Evolutionary conservation across 2,113 vertebrate species (phyloP), one percentile per base, ranked within the genome.

Genomic region (Furnarius figulus): DNA sequence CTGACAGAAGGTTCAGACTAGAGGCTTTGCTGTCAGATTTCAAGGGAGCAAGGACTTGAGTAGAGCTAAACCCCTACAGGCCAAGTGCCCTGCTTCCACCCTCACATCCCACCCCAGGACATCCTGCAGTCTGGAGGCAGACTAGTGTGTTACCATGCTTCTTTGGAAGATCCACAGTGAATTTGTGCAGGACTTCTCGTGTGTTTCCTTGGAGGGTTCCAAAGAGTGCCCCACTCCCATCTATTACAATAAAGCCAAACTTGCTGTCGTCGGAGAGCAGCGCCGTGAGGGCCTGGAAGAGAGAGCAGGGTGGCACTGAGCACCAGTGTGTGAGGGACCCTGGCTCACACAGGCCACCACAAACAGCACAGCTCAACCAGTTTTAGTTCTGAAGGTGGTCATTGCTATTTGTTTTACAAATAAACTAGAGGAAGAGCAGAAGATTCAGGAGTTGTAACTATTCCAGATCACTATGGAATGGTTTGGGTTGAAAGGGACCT

Each of bases 161-260:
- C 98, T 99, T 99, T 98, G 99, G 99, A 95, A 99, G 98, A 98
- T 99, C 99, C 98, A 99, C 99, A 94, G 99, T 99, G 98, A 99
- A 99, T 97, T 99, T 99, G 98, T 99, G 99, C 96, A 99, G 98
- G 92, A 99, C 99, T 98, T 99, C 99, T 97, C 99, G 98, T 71
- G 99, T 99, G 98, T 99, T 99, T 97, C 99, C 99, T 98, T 99
- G 99, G 81, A 99, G 99, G 14, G 99, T 99, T 95, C 99, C 99
- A 92, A 99, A 99, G 94, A 99, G 99, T n/a, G 99, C 99, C 78
- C 99, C 99, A 28, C 99, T 99, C 73, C 99, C 99, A 72, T 99
- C 99, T 96, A 99, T 99, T 97, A 99, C 99, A 92, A 99, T 99
- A 93, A 99, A 99, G 94, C 99, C 99, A 97, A 99, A 99, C 97